Evolutionary conservation across 2,797 vertebrate genomes (phyloP), one percentile per base, ranked within the genome.

Genomic region (Leptatherina wallacei): DNA sequence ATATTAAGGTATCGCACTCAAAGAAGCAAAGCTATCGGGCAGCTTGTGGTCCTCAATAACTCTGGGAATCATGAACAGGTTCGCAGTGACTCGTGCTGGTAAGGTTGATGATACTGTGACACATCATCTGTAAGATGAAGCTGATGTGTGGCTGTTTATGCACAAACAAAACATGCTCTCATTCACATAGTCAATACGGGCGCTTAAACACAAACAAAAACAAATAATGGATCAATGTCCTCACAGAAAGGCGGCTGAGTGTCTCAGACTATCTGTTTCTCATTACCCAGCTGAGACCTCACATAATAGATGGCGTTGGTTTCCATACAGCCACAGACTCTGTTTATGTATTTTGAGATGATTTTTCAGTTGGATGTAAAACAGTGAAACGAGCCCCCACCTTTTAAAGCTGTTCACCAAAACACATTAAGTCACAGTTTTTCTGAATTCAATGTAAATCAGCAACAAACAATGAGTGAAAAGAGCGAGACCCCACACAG

Each of bases 281-380:
- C 54, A 62, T 70, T 65, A 40, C 59, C 13, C 30, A 68, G 71
- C 27, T 32, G 42, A 83, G 65, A 81, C 71, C 68, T 75, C 62
- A 74, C 69, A 82, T 47, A 36, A 56, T 30, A 67, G 14, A 57
- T 72, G 68, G 38, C 24, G 65, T 29, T 40, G 57, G 32, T 76
- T 71, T 69, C 69, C 64, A 82, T 55, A 42, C 54, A 38, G 29
- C 68, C 52, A 20, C 75, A 44, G 7, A 24, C 29, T 32, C 59
- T 71, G 69, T 85, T 80, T 75, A 71, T 72, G 69, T 70, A 62
- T 71, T 71, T 72, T 47, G 32, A 78, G 71, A 72, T 55, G 8
- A 51, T 58, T 77, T 71, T 24, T 27, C 40, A 78, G 61, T 68
- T 74, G 65, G 27, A 65, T 36, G 24, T 62, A 57, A 55, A 8